Evolutionary conservation across 1,140 invertebrate species (phyloP).

Genomic region (Halesus radiatus): DNA sequence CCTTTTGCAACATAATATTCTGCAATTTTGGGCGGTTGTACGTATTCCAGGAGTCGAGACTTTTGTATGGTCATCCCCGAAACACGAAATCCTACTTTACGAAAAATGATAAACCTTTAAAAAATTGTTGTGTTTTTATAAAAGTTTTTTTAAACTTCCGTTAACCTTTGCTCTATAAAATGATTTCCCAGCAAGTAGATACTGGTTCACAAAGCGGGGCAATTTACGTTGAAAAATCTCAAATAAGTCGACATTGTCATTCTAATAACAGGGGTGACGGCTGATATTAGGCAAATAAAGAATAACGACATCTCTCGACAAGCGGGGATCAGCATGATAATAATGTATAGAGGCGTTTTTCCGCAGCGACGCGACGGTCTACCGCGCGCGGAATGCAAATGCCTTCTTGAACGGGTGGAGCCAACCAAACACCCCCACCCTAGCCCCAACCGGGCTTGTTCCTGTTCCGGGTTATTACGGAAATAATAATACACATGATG

Average conservation of each 20-base stretch:
- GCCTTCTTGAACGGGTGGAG: background rate
- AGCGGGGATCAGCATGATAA: conserved; percentile 33
- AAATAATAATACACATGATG: too few species aligned
- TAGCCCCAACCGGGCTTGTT: background rate
- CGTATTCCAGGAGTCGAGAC: too few species aligned
- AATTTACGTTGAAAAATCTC: conserved; percentile 8
- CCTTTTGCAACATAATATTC: too few species aligned
- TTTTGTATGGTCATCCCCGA: too few species aligned
- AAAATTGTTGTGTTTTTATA: too few species aligned
- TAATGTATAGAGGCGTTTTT: conserved; percentile 19
- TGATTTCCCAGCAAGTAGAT: background rate
- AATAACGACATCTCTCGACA: conserved; percentile 29
- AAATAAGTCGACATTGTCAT: conserved; percentile 8
- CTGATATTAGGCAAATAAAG: conserved; percentile 37
- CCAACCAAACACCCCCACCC: background rate
- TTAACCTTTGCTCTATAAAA: too few species aligned
- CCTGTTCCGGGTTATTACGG: background rate
- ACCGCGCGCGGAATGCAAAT: conserved; percentile 29
- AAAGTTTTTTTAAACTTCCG: too few species aligned
- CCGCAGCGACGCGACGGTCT: background rate
- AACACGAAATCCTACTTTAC: too few species aligned
- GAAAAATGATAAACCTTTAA: too few species aligned
- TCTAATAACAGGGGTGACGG: conserved; percentile 24
- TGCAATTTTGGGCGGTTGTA: too few species aligned
- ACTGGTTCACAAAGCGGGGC: background rate